Base-by-base conservation (phyloP, 2,888 invertebrate species). In the Platycheirus albimanus region DNA sequence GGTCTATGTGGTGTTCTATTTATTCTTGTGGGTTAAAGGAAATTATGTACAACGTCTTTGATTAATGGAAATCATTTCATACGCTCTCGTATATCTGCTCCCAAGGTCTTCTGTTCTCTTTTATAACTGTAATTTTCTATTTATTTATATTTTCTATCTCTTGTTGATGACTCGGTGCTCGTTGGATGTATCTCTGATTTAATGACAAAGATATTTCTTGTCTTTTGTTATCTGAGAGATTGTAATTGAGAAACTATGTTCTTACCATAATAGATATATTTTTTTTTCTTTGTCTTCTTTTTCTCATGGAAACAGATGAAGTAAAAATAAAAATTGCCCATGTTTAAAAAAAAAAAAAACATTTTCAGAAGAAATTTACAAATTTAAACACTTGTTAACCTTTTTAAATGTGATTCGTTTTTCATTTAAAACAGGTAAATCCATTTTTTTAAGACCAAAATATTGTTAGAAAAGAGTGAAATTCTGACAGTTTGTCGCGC, bases 41-140 rank as follows among this genome's bases (percentile, higher is more conserved):
- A 67, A 70, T 70, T 70, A 49, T 70, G 47, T 45, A 47, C 47
- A 70, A 28, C 45, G 70, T 38, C 70, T 70, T 58, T 58, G 70
- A 70, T 70, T 70, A 58, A 70, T 56, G 38, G 38, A 56, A 70
- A 47, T 58, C 24, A 38, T 70, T 49, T 24, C 10, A 38, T 51
- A 52, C 17, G 19, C 20, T n/a, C n/a, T n/a, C n/a, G n/a, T n/a
- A n/a, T n/a, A n/a, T 38, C 8, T 38, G 38, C 20, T 56, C 20
- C 36, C 56, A 56, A 56, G 56, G 56, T 38, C 56, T 38, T 8
- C 3, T 24, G 3, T 24, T 56, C 10, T 38, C n/a, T n/a, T n/a
- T n/a, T n/a, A n/a, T n/a, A n/a, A n/a, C n/a, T n/a, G n/a, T n/a
- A n/a, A n/a, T n/a, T 38, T 4, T 38, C 38, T 38, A 41, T 41